Percentiles rank a stretch among this genome's conserved stretches.
phyloP scores from a whole-genome alignment of 2,113 vertebrate species.

The Chaetops frenatus region DNA sequence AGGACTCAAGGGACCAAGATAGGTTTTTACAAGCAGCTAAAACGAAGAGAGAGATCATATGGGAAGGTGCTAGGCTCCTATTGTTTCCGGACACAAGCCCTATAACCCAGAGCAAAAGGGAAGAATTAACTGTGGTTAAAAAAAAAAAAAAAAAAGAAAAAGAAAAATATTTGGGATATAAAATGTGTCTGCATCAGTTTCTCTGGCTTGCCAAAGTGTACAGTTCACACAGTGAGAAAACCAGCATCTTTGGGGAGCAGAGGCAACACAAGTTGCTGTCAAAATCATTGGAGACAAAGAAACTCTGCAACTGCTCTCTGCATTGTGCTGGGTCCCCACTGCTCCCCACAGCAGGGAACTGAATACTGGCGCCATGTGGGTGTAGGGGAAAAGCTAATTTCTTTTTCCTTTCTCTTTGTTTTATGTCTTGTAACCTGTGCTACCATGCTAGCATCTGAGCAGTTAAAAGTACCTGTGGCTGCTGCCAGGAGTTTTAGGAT shows the following conservation, averaged over 20 bases:
- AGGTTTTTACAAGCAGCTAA: conserved; percentile 62
- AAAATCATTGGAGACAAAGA: not conserved
- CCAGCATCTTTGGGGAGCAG: not conserved
- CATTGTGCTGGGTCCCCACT: not conserved
- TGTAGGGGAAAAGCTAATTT: not conserved
- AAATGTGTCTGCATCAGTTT: conserved; percentile 49
- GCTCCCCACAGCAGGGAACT: not conserved
- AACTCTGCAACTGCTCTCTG: not conserved
- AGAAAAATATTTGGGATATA: not conserved
- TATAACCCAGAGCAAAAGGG: conserved; percentile 64
- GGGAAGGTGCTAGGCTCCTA: conserved; percentile 71
- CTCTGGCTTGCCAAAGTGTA: not conserved
- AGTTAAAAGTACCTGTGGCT: not conserved
- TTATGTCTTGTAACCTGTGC: not conserved
- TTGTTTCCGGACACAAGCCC: conserved; percentile 65
- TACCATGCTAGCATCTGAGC: not conserved
- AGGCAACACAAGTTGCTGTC: conserved; percentile 6
- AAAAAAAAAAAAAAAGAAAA: not conserved
- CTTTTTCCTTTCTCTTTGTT: not conserved
- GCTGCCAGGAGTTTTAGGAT: not conserved
- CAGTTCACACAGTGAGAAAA: conserved; percentile 38
- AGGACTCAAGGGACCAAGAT: conserved; percentile 45
- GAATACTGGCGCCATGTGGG: not conserved
- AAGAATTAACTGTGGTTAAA: conserved; percentile 64
- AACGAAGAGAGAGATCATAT: conserved; percentile 63